Conservation (phyloP, 1,140 invertebrate species). For the Neodiprion fabricii region DNA sequence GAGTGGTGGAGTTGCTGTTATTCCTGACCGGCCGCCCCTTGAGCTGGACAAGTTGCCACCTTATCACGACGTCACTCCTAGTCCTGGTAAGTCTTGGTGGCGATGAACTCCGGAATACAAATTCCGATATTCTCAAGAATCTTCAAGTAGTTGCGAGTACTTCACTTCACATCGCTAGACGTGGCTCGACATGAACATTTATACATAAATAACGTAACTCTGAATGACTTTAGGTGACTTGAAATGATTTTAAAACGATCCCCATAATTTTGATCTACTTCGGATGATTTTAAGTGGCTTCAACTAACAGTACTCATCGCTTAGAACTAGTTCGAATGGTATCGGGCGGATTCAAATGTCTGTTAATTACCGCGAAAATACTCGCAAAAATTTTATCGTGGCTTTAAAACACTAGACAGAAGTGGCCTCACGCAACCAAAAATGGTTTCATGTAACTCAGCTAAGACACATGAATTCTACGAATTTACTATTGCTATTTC, state of each 20-base stretch:
- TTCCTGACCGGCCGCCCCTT: slow-evolving; percentile 58
- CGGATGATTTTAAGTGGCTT: no score
- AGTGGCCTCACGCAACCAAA: no score
- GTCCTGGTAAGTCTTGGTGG: slow-evolving; percentile 47
- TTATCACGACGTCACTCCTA: slow-evolving; percentile 60
- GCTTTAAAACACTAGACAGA: no score
- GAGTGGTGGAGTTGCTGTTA: slow-evolving; percentile 55
- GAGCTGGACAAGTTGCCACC: slow-evolving; percentile 61
- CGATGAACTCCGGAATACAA: slow-evolving; percentile 27
- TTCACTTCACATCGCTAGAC: background rate
- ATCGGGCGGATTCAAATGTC: no score
- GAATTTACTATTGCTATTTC: no score
- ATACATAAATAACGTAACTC: background rate
- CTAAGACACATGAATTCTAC: no score
- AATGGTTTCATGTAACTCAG: no score
- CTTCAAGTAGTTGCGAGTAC: background rate
- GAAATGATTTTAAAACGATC: slow-evolving; percentile 16
- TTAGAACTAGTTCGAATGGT: no score
- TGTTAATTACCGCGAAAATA: no score
- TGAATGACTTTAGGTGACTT: slow-evolving; percentile 23
- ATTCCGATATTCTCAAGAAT: background rate
- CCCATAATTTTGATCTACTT: background rate
- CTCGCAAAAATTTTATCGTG: no score
- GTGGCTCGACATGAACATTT: background rate
- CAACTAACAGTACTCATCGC: no score